A percentile compares a stretch with the other conserved stretches of the same genome.
Evolutionary conservation across 2,888 invertebrate species (phyloP).

Genomic region (Ryuthela nishihirai): DNA sequence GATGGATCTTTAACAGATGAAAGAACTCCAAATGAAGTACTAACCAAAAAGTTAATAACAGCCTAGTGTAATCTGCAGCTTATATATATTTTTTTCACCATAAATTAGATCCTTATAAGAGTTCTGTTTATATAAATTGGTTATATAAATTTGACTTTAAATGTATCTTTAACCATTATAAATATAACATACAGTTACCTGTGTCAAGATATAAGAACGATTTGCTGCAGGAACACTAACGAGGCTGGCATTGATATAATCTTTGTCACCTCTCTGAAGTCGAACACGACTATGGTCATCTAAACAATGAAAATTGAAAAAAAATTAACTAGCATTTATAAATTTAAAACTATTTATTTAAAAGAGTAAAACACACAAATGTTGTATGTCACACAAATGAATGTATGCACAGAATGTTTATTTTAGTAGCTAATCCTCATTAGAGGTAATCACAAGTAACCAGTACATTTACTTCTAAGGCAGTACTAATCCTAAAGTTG

Average conservation of each 20-base stretch:
- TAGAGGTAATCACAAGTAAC: too few species aligned
- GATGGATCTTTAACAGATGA: too few species aligned
- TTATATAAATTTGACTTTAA: neutral
- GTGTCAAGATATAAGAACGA: slow-evolving; percentile 85
- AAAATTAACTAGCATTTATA: neutral
- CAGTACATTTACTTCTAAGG: too few species aligned
- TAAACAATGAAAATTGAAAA: slow-evolving; percentile 42
- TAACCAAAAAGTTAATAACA: too few species aligned
- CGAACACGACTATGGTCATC: slow-evolving; percentile 86
- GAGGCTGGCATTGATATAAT: slow-evolving; percentile 94
- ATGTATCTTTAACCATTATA: neutral
- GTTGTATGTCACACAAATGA: neutral
- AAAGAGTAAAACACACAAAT: neutral
- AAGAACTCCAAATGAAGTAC: too few species aligned
- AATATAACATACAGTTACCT: slow-evolving; percentile 45
- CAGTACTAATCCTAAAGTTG: too few species aligned
- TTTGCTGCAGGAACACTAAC: slow-evolving; percentile 78
- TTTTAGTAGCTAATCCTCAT: too few species aligned
- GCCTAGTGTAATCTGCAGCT: too few species aligned
- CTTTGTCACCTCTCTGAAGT: slow-evolving; percentile 65
- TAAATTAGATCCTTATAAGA: too few species aligned
- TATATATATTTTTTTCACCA: too few species aligned
- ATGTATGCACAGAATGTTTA: neutral
- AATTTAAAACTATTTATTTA: neutral
- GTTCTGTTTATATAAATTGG: neutral